Percentiles rank a stretch among this genome's conserved stretches.
Conservation (phyloP, 2,888 invertebrate species). For the Pyrochroa serraticornis region DNA sequence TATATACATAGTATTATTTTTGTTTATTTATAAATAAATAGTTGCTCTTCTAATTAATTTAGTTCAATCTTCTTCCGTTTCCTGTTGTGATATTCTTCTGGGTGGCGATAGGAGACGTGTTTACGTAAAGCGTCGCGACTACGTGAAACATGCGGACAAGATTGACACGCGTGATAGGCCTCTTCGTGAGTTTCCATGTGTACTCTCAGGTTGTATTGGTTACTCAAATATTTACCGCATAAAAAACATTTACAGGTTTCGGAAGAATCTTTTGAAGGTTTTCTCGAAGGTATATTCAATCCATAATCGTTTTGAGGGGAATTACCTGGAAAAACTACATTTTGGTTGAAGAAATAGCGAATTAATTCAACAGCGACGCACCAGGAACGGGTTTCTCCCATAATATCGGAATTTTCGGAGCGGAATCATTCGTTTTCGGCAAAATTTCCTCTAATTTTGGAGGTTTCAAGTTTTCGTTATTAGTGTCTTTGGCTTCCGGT, state of each 20-base stretch:
- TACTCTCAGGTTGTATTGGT: slow-evolving; percentile 88
- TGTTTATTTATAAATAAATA: slow-evolving; percentile 25
- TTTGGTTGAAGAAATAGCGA: neutral
- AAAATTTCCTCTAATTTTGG: neutral
- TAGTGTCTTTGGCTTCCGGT: neutral
- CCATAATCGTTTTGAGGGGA: slow-evolving; percentile 16
- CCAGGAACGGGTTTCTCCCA: slow-evolving; percentile 2
- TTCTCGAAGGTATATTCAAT: slow-evolving; percentile 21
- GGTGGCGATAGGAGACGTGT: slow-evolving; percentile 87
- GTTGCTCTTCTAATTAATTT: slow-evolving; percentile 5
- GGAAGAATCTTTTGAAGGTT: slow-evolving; percentile 42
- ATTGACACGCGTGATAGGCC: slow-evolving; percentile 83
- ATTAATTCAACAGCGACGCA: neutral
- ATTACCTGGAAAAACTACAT: slow-evolving; percentile 6
- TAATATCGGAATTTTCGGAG: neutral
- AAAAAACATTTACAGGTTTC: slow-evolving; percentile 71
- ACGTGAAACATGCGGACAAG: slow-evolving; percentile 86
- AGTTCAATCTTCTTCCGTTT: slow-evolving; percentile 53
- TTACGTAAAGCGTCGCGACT: slow-evolving; percentile 86
- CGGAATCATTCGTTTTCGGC: neutral
- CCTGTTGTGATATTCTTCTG: slow-evolving; percentile 61
- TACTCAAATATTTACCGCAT: slow-evolving; percentile 87
- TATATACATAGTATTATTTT: slow-evolving; percentile 23
- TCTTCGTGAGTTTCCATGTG: slow-evolving; percentile 92
- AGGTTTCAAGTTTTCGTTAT: neutral